Base-by-base conservation (phyloP, 2,797 vertebrate genomes). In the Menidia menidia region DNA sequence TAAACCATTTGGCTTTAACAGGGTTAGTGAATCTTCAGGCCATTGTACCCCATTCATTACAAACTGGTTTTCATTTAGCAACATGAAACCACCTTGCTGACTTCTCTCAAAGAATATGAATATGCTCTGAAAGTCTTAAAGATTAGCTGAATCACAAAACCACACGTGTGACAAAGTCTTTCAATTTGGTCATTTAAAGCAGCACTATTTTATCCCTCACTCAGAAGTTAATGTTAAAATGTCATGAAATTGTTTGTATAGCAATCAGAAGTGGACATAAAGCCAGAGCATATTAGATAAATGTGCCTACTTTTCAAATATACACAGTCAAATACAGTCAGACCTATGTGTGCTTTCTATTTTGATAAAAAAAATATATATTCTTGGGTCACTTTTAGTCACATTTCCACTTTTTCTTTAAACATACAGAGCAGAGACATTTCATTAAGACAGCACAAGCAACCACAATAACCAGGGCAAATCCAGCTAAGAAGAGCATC, bases 381-480 rank as follows among this genome's bases (percentile, higher is more conserved):
- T 1, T 3, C 19, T 39, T 14, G 25, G 25, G 25, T 7, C 35
- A 39, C 69, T 59, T 50, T 44, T 19, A 73, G 43, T 86, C 72
- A 56, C 0, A 0, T 66, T 88, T 66, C 12, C 0, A 1, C 70
- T 80, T 83, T 65, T 0, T 55, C 58, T 35, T 85, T 4, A 18
- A 41, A 66, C 81, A 92, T 8, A 60, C 15, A 25, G 67, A 83
- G 44, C 78, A 92, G 4, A 85, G 32, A 39, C 71, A 87, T 52
- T 54, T 64, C 15, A 87, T 41, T 0, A 88, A 43, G 3, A 53
- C 56, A 54, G 60, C 33, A 50, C 78, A 52, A 0, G 60, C 52
- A 14, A 53, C 15, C 31, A 88, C 4, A 30, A 69, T 25, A n/a
- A 88, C 13, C 18, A 84, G 51, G 2, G 75, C 4, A 1, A 67